Evolutionary conservation across 2,888 invertebrate genomes (phyloP).

Genomic region (Steinernema carpocapsae): DNA sequence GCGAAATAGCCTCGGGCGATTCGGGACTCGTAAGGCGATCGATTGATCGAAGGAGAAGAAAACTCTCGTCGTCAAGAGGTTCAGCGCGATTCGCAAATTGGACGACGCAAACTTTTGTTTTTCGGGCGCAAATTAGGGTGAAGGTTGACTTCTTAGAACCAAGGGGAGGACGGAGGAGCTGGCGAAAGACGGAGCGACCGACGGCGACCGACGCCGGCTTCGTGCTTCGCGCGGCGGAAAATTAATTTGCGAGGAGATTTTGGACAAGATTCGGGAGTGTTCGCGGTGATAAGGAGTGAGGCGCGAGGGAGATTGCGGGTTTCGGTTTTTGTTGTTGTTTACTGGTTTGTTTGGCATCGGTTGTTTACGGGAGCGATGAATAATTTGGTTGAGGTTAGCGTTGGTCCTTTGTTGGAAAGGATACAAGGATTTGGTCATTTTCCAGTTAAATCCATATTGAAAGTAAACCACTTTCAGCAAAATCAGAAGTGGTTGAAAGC

Average conservation of each 20-base stretch:
- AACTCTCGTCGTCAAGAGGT: not conserved
- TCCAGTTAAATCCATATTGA: too few species aligned
- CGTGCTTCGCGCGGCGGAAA: not conserved
- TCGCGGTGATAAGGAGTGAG: not conserved
- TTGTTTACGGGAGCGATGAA: too few species aligned
- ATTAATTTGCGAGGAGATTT: too few species aligned
- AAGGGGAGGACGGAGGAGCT: not conserved
- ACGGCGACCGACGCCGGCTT: not conserved
- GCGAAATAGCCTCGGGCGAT: conserved; percentile 23
- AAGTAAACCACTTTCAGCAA: too few species aligned
- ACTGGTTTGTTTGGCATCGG: too few species aligned
- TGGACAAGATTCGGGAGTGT: too few species aligned
- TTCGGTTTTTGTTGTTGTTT: too few species aligned
- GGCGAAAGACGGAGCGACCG: conserved; percentile 8
- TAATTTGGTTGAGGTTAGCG: too few species aligned
- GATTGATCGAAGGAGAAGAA: conserved; percentile 2
- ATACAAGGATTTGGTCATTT: too few species aligned
- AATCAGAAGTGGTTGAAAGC: too few species aligned
- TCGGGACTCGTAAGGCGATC: conserved; percentile 17
- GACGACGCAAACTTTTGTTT: conserved; percentile 6
- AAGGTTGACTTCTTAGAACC: conserved; percentile 1
- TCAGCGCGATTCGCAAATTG: not conserved
- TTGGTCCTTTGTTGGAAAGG: too few species aligned
- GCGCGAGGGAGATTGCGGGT: not conserved
- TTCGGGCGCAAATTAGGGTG: conserved; percentile 28